A percentile compares a stretch with the other conserved stretches of the same genome.
Evolutionary conservation across 2,797 vertebrate genomes (phyloP).

Genomic region (Gambelia wislizenii): DNA sequence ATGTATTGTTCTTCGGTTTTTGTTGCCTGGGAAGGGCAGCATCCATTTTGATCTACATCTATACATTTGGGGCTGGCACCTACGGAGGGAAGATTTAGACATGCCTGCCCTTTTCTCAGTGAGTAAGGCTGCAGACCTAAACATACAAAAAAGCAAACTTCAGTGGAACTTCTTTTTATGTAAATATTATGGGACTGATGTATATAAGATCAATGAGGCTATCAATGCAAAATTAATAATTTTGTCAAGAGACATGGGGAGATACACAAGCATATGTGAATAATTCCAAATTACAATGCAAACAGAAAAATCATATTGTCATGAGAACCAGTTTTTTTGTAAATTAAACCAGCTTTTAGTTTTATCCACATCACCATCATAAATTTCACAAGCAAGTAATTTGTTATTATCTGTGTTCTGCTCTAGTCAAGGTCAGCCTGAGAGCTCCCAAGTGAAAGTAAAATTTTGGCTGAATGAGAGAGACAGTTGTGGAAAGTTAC

Average conservation of each 20-base stretch:
- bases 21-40: neutral
- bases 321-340: too few species aligned
- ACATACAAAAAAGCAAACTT: neutral
- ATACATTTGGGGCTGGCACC: neutral
- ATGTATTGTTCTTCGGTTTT: neutral
- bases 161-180: neutral
- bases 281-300: neutral
- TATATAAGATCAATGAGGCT: neutral
- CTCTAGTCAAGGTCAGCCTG: too few species aligned
- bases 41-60: neutral
- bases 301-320: neutral
- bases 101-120: neutral
- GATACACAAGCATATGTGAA: neutral
- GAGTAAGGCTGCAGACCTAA: neutral
- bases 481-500: too few species aligned
- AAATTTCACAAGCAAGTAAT: too few species aligned
- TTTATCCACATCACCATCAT: too few species aligned
- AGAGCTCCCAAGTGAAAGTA: too few species aligned
- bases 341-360: too few species aligned
- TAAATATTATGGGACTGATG: neutral
- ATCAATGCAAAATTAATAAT: neutral
- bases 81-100: neutral
- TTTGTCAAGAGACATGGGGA: neutral
- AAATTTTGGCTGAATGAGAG: too few species aligned
- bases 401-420: too few species aligned